These are phyloP conservation scores for Eupeodes corollae DNA, from an alignment of 1,140 invertebrate genomes.

Conservation along the genomic window DNA sequence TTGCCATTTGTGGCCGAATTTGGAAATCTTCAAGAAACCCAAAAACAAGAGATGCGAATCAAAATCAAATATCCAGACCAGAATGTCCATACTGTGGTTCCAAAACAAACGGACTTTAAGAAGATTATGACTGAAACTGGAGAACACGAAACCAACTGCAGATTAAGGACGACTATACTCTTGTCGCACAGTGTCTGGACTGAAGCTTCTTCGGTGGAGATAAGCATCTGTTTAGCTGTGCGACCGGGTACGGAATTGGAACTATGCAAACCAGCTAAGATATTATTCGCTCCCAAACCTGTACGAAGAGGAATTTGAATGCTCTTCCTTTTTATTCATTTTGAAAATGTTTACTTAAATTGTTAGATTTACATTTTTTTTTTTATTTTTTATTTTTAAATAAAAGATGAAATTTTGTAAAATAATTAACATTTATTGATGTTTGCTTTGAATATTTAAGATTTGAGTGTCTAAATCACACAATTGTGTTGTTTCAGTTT, in stretches of 20 bases:
- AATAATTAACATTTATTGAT: not conserved
- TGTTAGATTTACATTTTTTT: not conserved
- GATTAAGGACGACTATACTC: slow-evolving; percentile 72
- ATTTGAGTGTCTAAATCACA: not conserved
- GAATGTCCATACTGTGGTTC: slow-evolving; percentile 69
- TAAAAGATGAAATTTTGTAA: not conserved
- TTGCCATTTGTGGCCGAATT: slow-evolving; percentile 79
- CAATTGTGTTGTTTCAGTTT: no score
- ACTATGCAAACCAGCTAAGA: slow-evolving; percentile 78
- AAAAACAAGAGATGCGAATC: slow-evolving; percentile 53
- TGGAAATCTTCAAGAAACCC: slow-evolving; percentile 60
- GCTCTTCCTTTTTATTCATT: not conserved
- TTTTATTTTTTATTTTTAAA: not conserved
- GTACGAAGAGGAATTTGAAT: slow-evolving; percentile 68
- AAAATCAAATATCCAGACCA: slow-evolving; percentile 89
- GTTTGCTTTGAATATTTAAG: not conserved
- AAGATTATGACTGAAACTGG: slow-evolving; percentile 36
- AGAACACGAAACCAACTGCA: slow-evolving; percentile 47
- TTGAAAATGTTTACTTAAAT: not conserved
- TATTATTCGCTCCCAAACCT: slow-evolving; percentile 79
- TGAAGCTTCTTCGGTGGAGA: slow-evolving; percentile 78
- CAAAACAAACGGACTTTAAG: slow-evolving; percentile 56
- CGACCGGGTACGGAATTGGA: slow-evolving; percentile 55
- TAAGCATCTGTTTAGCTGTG: slow-evolving; percentile 69
- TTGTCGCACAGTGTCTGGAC: slow-evolving; percentile 85